A percentile compares a stretch with the other conserved stretches of the same genome.
Evolutionary conservation across 2,113 vertebrate genomes (phyloP).

Genomic region (Heterotilapia buettikoferi): DNA sequence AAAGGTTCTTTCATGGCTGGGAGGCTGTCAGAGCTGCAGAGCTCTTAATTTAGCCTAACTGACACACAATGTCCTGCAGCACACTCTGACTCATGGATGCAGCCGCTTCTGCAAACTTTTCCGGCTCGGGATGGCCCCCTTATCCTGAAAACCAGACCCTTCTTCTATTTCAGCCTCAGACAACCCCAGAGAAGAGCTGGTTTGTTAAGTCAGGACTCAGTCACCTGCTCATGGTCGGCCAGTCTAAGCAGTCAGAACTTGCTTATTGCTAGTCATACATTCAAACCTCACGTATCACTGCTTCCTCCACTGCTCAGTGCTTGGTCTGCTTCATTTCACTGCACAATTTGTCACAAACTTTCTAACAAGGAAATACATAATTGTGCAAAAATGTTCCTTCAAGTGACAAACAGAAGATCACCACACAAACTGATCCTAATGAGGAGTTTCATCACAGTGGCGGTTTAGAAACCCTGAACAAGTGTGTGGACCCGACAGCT

Average conservation of each 20-base stretch:
- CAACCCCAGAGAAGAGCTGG: not conserved
- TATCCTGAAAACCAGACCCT: not conserved
- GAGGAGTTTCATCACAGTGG: not conserved
- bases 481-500: not conserved
- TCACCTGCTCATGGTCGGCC: not conserved
- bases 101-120: not conserved
- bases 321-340: not conserved
- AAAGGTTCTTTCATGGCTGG: not conserved
- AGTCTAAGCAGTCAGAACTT: not conserved
- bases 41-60: constrained; percentile 19
- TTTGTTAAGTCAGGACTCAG: not conserved
- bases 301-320: not conserved
- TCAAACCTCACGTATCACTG: not conserved
- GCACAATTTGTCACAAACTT: not conserved
- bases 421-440: not conserved
- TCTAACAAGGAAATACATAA: not conserved
- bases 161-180: not conserved
- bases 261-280: not conserved
- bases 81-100: not conserved
- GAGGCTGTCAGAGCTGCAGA: constrained; percentile 8
- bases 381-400: not conserved
- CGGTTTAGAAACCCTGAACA: not conserved
- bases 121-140: not conserved
- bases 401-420: not conserved
- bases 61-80: not conserved